phyloP scores from a whole-genome alignment of 2,888 invertebrate genomes.

The Lasioglossum vierecki region DNA sequence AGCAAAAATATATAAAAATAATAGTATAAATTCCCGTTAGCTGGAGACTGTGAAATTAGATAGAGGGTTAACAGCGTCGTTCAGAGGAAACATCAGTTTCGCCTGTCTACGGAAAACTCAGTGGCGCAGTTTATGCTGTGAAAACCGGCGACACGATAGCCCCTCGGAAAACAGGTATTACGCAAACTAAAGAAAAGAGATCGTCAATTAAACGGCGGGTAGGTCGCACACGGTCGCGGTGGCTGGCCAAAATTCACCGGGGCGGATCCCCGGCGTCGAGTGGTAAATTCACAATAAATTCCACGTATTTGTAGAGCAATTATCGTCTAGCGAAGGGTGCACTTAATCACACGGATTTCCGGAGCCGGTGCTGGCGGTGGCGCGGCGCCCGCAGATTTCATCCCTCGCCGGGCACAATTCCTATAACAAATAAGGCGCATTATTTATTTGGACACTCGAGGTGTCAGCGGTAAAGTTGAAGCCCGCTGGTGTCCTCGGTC shows the following conservation, averaged over 20 bases:
- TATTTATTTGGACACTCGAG: slow-evolving; percentile 78
- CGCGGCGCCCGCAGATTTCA: slow-evolving; percentile 61
- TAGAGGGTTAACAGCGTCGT: background rate
- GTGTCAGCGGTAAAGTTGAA: slow-evolving; percentile 78
- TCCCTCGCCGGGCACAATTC: slow-evolving; percentile 60
- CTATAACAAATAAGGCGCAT: slow-evolving; percentile 78
- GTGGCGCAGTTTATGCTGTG: background rate
- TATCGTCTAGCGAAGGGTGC: slow-evolving; percentile 51
- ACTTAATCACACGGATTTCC: slow-evolving; percentile 56
- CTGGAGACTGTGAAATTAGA: background rate
- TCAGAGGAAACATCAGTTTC: background rate
- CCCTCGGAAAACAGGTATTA: background rate
- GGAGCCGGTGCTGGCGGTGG: slow-evolving; percentile 25
- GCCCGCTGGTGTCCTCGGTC: slow-evolving; percentile 56
- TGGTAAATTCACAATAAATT: slow-evolving; percentile 40
- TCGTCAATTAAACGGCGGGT: slow-evolving; percentile 13
- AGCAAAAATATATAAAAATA: background rate
- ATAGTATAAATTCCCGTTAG: background rate
- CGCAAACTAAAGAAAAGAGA: background rate
- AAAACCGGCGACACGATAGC: background rate
- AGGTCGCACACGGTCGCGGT: background rate
- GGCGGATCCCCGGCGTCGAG: background rate
- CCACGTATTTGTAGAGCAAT: slow-evolving; percentile 58
- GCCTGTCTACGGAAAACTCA: background rate
- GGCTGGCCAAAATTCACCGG: background rate